Percentiles rank a stretch among this genome's conserved stretches.
Evolutionary conservation across 2,888 invertebrate species (phyloP).

Genomic region (Cynaeus angustus): DNA sequence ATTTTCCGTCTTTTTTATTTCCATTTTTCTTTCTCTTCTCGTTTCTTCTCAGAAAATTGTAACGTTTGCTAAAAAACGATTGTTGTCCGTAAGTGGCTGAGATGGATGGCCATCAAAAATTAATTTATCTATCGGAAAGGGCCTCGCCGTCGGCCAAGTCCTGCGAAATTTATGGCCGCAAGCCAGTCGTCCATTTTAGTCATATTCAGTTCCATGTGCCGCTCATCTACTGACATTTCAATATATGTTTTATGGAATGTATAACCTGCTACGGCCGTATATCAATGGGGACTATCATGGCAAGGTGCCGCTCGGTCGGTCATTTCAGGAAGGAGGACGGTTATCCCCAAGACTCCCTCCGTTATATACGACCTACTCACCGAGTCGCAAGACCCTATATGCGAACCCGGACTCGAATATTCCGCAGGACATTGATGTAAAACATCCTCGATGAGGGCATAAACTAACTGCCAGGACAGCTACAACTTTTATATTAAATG

Average conservation of each 20-base stretch:
- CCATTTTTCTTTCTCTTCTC: not conserved
- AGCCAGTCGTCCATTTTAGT: conserved; percentile 61
- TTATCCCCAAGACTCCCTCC: conserved; percentile 56
- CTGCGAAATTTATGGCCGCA: conserved; percentile 57
- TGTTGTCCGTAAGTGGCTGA: conserved; percentile 13
- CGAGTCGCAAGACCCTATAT: conserved; percentile 41
- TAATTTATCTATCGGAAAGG: conserved; percentile 48
- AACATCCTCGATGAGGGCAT: conserved; percentile 53
- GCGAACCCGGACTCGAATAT: conserved; percentile 49
- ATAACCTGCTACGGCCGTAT: conserved; percentile 69
- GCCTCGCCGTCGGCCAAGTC: conserved; percentile 35
- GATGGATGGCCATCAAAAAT: conserved; percentile 42
- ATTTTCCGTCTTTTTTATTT: too few species aligned
- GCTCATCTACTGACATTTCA: conserved; percentile 67
- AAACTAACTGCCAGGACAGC: conserved; percentile 46
- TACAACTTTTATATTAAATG: conserved; percentile 54
- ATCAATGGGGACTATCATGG: conserved; percentile 71
- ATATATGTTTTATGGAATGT: conserved; percentile 72
- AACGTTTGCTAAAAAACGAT: conserved; percentile 16
- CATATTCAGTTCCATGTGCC: conserved; percentile 66
- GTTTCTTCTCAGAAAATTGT: not conserved
- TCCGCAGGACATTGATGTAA: conserved; percentile 58
- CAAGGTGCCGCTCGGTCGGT: conserved; percentile 67
- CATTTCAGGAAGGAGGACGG: conserved; percentile 54
- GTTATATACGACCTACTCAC: conserved; percentile 56